These are phyloP conservation scores for Phasianus colchicus DNA, from an alignment of 2,113 vertebrate genomes.

Conservation along the genomic window DNA sequence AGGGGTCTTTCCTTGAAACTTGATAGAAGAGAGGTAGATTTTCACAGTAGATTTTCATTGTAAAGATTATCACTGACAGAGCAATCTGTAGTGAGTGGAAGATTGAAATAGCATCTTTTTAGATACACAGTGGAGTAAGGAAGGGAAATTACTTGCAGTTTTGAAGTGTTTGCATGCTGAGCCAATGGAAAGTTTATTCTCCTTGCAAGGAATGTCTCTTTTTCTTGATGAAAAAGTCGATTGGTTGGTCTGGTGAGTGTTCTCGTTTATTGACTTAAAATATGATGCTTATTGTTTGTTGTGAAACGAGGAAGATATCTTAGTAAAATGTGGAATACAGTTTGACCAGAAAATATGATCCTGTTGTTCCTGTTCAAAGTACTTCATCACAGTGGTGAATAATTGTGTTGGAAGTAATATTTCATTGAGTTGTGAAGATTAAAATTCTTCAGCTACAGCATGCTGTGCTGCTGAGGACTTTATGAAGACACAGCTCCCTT, in stretches of 20 bases:
- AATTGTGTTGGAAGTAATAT: neutral
- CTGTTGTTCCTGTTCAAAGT: neutral
- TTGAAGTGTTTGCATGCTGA: neutral
- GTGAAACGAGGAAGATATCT: neutral
- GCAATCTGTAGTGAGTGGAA: neutral
- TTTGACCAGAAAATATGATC: neutral
- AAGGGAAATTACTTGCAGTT: neutral
- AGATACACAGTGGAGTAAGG: neutral
- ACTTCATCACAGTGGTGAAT: neutral
- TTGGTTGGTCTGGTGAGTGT: slow-evolving; percentile 68
- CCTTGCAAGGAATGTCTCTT: slow-evolving; percentile 42
- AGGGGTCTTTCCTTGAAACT: neutral
- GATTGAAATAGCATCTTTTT: neutral
- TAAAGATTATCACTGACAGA: neutral
- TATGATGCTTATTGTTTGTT: neutral
- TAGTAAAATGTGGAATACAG: neutral
- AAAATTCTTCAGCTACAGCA: neutral
- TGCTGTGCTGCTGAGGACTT: neutral
- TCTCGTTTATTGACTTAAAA: slow-evolving; percentile 8
- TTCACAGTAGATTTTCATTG: neutral
- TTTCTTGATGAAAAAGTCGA: slow-evolving; percentile 54
- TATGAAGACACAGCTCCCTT: neutral
- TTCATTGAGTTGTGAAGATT: neutral
- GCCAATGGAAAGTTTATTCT: slow-evolving; percentile 61
- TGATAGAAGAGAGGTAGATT: neutral